These are phyloP conservation scores for Liparis tanakae DNA, from an alignment of 2,797 vertebrate species.

Conservation along the genomic window DNA sequence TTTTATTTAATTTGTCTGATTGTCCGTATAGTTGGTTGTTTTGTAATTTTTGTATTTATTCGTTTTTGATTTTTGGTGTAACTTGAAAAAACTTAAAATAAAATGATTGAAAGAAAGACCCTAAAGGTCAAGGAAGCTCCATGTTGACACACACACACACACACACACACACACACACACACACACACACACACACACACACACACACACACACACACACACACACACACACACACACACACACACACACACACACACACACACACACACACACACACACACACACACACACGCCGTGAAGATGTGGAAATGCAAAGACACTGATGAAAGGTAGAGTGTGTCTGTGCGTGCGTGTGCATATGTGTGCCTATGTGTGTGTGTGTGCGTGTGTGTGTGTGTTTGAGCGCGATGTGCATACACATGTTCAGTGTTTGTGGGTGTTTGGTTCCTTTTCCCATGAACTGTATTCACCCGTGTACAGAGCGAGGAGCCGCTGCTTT, in stretches of 20 bases:
- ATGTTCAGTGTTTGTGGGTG: slow-evolving; percentile 49
- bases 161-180: slow-evolving; percentile 6
- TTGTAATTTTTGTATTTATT: too few relatives aligned
- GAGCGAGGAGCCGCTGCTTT: slow-evolving; percentile 75
- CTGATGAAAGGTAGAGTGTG: slow-evolving; percentile 28
- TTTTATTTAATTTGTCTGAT: too few relatives aligned
- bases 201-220: background rate
- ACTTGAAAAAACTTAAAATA: too few relatives aligned
- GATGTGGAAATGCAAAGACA: slow-evolving; percentile 44
- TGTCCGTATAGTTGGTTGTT: too few relatives aligned
- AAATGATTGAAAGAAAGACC: too few relatives aligned
- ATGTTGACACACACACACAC: slow-evolving; percentile 45
- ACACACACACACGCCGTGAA: slow-evolving; percentile 17
- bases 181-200: slow-evolving; percentile 6
- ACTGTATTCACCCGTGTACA: slow-evolving; percentile 78
- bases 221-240: slow-evolving; percentile 10
- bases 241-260: slow-evolving; percentile 3
- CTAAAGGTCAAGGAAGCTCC: slow-evolving; percentile 69
- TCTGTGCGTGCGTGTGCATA: slow-evolving; percentile 12
- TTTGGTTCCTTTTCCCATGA: slow-evolving; percentile 82
- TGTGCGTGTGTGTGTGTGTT: slow-evolving; percentile 4
- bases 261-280: background rate
- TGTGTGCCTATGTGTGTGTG: slow-evolving; percentile 1
- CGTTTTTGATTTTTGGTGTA: too few relatives aligned
- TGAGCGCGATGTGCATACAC: slow-evolving; percentile 30